phyloP scores from a whole-genome alignment of 2,888 invertebrate species.

The Ephialtes manifestator region DNA sequence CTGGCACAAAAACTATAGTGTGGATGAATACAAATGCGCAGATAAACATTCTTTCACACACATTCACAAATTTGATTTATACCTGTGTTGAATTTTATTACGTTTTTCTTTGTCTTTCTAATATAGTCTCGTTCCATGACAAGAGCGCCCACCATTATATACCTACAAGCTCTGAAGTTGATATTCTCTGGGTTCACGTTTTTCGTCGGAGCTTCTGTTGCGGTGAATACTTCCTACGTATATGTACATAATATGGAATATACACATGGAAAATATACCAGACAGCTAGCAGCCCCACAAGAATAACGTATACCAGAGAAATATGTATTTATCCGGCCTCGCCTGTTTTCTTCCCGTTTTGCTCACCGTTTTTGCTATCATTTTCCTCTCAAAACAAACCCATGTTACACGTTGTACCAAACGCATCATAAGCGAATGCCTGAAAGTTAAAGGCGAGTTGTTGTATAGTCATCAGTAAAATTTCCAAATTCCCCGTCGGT shows the following conservation, averaged over 20 bases:
- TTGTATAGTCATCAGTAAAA: constrained; percentile 51
- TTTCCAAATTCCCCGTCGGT: constrained; percentile 26
- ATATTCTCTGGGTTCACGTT: constrained; percentile 57
- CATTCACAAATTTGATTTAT: background rate
- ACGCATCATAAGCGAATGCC: constrained; percentile 44
- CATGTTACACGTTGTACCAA: constrained; percentile 48
- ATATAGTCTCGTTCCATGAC: constrained; percentile 49
- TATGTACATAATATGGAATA: constrained; percentile 6
- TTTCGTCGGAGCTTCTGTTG: constrained; percentile 39
- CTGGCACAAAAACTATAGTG: constrained; percentile 29
- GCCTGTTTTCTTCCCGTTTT: constrained; percentile 38
- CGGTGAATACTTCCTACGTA: constrained; percentile 4
- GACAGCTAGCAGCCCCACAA: constrained; percentile 27
- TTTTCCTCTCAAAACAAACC: constrained; percentile 35
- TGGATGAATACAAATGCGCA: constrained; percentile 50
- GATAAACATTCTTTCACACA: constrained; percentile 50
- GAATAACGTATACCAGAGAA: constrained; percentile 67
- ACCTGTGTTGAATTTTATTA: constrained; percentile 21
- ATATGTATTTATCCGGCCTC: constrained; percentile 64
- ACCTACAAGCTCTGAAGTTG: constrained; percentile 36
- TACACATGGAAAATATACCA: background rate
- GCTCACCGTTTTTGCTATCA: constrained; percentile 7
- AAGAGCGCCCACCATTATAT: constrained; percentile 2
- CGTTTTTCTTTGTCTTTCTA: constrained; percentile 30
- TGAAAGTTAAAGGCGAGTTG: constrained; percentile 39